These are phyloP conservation scores for Thermophis baileyi DNA, from an alignment of 2,113 vertebrate species.

Conservation along the genomic window DNA sequence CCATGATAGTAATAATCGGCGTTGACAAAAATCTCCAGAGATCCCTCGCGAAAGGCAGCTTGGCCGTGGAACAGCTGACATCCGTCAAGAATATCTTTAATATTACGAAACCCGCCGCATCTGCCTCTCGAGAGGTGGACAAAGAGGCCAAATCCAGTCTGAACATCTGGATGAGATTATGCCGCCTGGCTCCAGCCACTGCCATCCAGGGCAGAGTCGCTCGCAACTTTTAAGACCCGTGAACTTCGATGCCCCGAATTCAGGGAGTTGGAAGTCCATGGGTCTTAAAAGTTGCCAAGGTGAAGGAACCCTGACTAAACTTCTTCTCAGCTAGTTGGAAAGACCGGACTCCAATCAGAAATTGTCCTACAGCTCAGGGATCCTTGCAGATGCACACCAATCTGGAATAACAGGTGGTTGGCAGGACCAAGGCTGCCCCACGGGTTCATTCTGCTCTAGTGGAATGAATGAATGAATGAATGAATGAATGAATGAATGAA, in stretches of 20 bases:
- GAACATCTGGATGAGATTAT: neutral
- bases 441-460: neutral
- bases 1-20: too few relatives aligned
- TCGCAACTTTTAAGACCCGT: too few relatives aligned
- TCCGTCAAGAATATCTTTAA: neutral
- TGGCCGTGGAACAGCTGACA: neutral
- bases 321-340: too few relatives aligned
- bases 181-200: neutral
- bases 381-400: neutral
- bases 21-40: too few relatives aligned
- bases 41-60: neutral
- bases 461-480: neutral
- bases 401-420: neutral
- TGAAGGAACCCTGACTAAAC: too few relatives aligned
- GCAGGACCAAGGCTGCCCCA: neutral
- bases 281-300: neutral
- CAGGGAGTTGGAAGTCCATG: too few relatives aligned
- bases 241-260: rapidly evolving
- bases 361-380: neutral
- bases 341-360: neutral
- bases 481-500: neutral
- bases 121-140: neutral
- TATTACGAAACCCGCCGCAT: neutral
- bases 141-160: too few relatives aligned
- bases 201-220: neutral